Base-by-base conservation (phyloP, 2,797 vertebrate genomes). In the Sciurus vulgaris region DNA sequence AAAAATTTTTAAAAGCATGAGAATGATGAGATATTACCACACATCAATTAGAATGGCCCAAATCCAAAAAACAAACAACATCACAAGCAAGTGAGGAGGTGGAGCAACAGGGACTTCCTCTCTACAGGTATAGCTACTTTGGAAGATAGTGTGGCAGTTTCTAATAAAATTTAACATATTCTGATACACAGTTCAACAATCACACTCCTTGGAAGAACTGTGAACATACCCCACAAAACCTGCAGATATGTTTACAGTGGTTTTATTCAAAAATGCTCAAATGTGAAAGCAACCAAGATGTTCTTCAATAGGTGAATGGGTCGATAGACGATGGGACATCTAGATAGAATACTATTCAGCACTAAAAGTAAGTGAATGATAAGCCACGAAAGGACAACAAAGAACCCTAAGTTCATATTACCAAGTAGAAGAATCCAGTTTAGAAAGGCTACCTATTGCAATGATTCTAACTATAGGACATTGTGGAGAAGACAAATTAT, bases 271-370 rank as follows among this genome's bases (percentile, higher is more conserved):
- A 90, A 88, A 1, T 51, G 30, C 15, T 30, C 79, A 94, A 79
- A 33, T 65, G 35, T 84, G 67, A 87, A 49, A 90, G 49, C 83
- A 92, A 96, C 20, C n/a, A 56, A 70, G 78, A 79, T 56, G 22
- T 26, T 87, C 70, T 47, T 81, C 20, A 93, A 41, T 35, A 89
- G 61, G 44, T 56, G 44, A 93, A 44, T 2, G 0, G 38, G 63
- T 85, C 35, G 30, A 35, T 11, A 77, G 63, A 84, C 76, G 49
- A 4, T 49, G 28, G 63, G 59, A 87, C 22, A 73, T 26, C 17
- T 7, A 84, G 22, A 91, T 17, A 17, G 38, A 67, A 17, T 47
- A 56, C 28, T 41, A 72, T 18, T 72, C 51, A 78, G 28, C 30
- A 44, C 26, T 33, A 78, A 44, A 44, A 61, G 76, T 51, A 83